Evolutionary conservation across 2,113 vertebrate genomes (phyloP), one percentile per base, ranked within the genome.

Genomic region (Sylvietta virens): DNA sequence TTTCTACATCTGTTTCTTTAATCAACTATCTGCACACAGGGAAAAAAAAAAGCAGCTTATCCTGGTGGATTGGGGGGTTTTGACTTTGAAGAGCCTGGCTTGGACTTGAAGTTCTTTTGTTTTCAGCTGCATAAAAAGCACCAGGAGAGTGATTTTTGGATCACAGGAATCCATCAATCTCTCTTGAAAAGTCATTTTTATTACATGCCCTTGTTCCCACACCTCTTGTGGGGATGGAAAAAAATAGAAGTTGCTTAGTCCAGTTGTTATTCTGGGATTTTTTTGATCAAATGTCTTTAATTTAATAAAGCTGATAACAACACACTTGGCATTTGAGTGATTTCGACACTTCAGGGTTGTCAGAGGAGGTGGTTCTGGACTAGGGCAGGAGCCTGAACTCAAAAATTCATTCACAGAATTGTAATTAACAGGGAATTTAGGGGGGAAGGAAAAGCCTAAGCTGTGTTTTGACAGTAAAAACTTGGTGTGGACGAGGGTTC

Each of bases 1-100:
- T 95, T 93, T 93, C 88, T 93, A 79, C 90, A 88, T 94, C 94
- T 95, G 92, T 69, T 95, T 89, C 92, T 90, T 90, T 94, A 92
- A 97, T 94, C 79, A 54, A 91, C 47, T 91, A 57, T 91, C 69
- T 73, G 66, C 88, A 79, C 62, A 42, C 17, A 70, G 86, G 3
- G 8, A 10, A 35, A 27, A 67, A 67, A 47, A 8, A n/a, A 77
- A 54, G 56, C 60, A 91, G 86, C 67, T 96, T 93, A 86, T 95
- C 86, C 83, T 88, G 26, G 18, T 83, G 78, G 53, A 58, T 81
- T 77, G 62, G 35, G 58, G 27, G 11, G 6, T 17, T 51, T 94
- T 74, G 44, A 64, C 33, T 95, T 67, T 87, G 81, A 92, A 88
- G 22, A 66, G 44, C 24, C 24, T 10, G 4, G 56, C 30, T 96